Base-by-base conservation (phyloP, 2,797 vertebrate genomes). In the Pangasius larnaudii region DNA sequence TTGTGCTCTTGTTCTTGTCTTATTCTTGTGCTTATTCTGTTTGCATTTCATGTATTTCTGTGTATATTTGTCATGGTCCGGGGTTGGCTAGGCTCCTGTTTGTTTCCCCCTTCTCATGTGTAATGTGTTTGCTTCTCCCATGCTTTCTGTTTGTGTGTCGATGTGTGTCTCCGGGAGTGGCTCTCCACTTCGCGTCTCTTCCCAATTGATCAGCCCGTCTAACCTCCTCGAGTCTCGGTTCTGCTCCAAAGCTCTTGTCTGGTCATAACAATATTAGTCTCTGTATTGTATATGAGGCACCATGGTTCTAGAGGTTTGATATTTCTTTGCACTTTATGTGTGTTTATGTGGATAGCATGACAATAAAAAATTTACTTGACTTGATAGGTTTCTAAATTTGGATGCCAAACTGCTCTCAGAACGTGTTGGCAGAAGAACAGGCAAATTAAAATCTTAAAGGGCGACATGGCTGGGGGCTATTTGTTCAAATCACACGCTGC, bases 371-470 rank as follows among this genome's bases (percentile, higher is more conserved):
- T 46, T 10, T 11, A 10, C 11, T 61, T 42, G 10, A 84, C 24
- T 67, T 85, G 22, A 67, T 42, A 22, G 56, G 59, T 24, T 36
- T 85, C 13, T 69, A 33, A 30, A 88, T 71, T 79, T 79, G 63
- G 87, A 85, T 83, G 75, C 71, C 51, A 79, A 42, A 71, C 36
- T 59, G 63, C n/a, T 86, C 39, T 71, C 56, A 63, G 67, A 27
- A 85, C 19, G 84, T 42, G 59, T 58, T 88, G 83, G 84, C 87
- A 81, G 87, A 51, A n/a, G 65, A 85, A 85, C 84, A 88, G 75
- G 53, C 83, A 1, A n/a, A 80, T 71, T 85, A 42, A 61, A 80
- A 49, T 49, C 87, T 53, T 53, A n/a, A 39, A 80, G 65, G 61
- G 77, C n/a, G 22, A 22, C 65, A 46, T 36, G 33, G 77, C 56